Base-by-base conservation (phyloP, 2,113 vertebrate genomes). In the Menura novaehollandiae region DNA sequence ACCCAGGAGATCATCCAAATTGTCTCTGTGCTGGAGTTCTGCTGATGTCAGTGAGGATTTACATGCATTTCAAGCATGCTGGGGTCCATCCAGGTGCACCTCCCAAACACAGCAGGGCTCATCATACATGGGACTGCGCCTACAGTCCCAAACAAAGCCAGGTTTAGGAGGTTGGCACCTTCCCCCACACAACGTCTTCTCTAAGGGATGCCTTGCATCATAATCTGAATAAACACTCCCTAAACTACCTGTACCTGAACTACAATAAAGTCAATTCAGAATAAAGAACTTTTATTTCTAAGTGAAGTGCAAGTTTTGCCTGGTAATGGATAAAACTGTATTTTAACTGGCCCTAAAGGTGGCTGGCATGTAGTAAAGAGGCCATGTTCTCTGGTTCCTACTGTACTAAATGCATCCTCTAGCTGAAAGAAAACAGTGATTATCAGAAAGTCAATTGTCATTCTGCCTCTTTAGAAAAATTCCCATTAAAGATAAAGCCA, bases 401-500 rank as follows among this genome's bases (percentile, higher is more conserved):
- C 69, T 60, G 72, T 75, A 97, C 91, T 96, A 96, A 96, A 97
- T 92, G 96, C 96, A 98, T 98, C 97, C 69, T 96, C 87, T 73
- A 88, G 75, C 96, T 97, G 95, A 98, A 98, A 98, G 97, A 97
- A 98, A 98, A 90, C 93, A 97, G 96, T 89, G 97, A 97, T 98
- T 98, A 98, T 98, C 98, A 98, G 97, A 98, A 98, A 98, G 97
- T 97, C 97, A 98, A 97, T 98, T 98, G 98, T 98, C 98, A 98
- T 98, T 97, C 98, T 91, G 94, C 95, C 96, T 98, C 98, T 98
- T 98, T 98, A 98, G 98, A 98, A 98, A 98, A 98, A 97, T 98
- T 98, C 95, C 97, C 97, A 98, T 98, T 98, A 98, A 98, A 98
- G 98, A 98, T 98, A 98, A 98, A 98, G 97, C 97, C 87, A 98